Base-by-base conservation (phyloP, 2,888 invertebrate genomes). In the Peribatodes rhomboidaria region DNA sequence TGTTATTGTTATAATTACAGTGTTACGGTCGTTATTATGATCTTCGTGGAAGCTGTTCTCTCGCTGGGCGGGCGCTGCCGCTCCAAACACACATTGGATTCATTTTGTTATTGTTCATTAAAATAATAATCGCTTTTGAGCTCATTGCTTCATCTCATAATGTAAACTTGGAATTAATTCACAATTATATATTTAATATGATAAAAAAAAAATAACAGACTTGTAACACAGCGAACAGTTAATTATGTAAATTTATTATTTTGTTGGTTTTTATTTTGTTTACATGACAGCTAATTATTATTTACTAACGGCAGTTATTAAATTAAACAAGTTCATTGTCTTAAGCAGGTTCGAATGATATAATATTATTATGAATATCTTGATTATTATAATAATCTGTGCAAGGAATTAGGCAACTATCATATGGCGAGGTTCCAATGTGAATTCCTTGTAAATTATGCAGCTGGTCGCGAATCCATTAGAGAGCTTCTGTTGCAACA, bases 401-500 rank as follows among this genome's bases (percentile, higher is more conserved):
- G 16, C 7, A 33, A n/a, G 33, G 8, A 49, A 11, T 49, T 33
- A 33, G 10, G 49, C 4, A 37, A 37, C 27, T 20, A 20, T 27
- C 3, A 6, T 27, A 27, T 27, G 10, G 13, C 2, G 10, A 14
- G 16, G 16, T 16, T 20, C 11, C 27, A 16, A 27, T 41, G 53
- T 9, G 53, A 53, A 49, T 41, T 49, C 31, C 20, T 49, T 53
- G 58, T 33, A 54, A 54, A 49, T 64, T 11, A 49, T 37, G 27
- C 35, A 52, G 33, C 27, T 20, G 31, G 41, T 42, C 22, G 44
- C 27, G 65, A 58, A 58, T 60, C 50, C 37, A 58, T 61, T 61
- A 61, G 61, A 54, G 37, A 57, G 33, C 27, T 39, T 44, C 56
- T 33, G 46, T 35, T 22, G 41, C 58, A 47, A 58, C 52, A 33